Evolutionary conservation across 2,888 invertebrate species (phyloP).

Genomic region (Caenorhabditis sp.): DNA sequence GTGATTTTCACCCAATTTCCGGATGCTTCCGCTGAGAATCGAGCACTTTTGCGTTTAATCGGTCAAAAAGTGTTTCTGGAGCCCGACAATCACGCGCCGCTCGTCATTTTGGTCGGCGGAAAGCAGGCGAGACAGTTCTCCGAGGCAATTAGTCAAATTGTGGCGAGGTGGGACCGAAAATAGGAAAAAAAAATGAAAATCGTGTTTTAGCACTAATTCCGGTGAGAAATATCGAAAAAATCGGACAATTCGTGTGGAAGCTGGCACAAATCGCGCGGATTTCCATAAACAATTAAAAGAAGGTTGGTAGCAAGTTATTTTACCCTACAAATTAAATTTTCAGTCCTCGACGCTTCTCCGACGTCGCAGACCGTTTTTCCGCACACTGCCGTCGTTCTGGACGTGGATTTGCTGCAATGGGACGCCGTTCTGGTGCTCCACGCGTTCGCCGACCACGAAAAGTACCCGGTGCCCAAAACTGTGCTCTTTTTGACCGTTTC

Average conservation of each 20-base stretch:
- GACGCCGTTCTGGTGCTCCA: conserved; percentile 60
- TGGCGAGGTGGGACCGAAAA: conserved; percentile 1
- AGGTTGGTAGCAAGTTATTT: too few species aligned
- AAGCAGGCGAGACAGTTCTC: conserved; percentile 7
- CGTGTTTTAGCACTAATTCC: background rate
- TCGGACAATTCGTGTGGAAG: conserved; percentile 18
- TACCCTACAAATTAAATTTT: conserved; percentile 3
- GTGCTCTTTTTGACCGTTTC: conserved; percentile 48
- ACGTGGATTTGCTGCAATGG: conserved; percentile 56
- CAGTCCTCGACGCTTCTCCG: conserved; percentile 22
- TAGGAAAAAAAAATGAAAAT: background rate
- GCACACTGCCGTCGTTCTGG: conserved; percentile 24
- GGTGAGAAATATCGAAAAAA: background rate
- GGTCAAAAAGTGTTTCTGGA: conserved; percentile 22
- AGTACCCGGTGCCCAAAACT: conserved; percentile 48
- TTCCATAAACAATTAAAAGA: conserved; percentile 24
- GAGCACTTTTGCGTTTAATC: conserved; percentile 18
- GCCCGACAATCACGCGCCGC: conserved; percentile 31
- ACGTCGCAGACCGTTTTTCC: background rate
- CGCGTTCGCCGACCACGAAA: conserved; percentile 59
- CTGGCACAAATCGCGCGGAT: conserved; percentile 40
- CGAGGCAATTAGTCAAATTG: conserved; percentile 16
- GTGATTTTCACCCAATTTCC: background rate
- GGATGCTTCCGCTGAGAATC: conserved; percentile 22
- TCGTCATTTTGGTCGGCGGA: conserved; percentile 30